These are phyloP conservation scores for Pyrgilauda ruficollis DNA, from an alignment of 2,113 vertebrate species.

Conservation along the genomic window DNA sequence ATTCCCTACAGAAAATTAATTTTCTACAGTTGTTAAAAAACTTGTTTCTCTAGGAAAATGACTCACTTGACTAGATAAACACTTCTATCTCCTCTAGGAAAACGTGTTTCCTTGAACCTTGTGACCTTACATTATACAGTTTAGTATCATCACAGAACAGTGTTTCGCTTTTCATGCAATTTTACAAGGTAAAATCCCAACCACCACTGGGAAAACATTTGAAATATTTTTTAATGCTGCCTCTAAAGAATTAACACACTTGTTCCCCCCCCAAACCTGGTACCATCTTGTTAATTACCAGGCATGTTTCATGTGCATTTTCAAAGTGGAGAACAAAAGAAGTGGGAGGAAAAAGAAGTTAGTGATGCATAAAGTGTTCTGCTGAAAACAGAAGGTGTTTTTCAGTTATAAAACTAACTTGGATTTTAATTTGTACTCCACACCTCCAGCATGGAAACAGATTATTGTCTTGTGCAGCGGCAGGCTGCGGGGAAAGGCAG, in stretches of 20 bases:
- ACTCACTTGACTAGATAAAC: slow-evolving; percentile 55
- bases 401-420: background rate
- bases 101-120: background rate
- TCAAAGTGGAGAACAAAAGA: background rate
- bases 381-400: background rate
- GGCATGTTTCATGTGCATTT: background rate
- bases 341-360: background rate
- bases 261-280: background rate
- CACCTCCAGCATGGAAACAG: background rate
- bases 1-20: slow-evolving; percentile 65
- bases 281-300: background rate
- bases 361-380: background rate
- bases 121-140: slow-evolving; percentile 1
- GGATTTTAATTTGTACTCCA: background rate
- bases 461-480: background rate
- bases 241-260: background rate
- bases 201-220: background rate
- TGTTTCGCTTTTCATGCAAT: background rate
- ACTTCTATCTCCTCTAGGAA: slow-evolving; percentile 15
- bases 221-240: background rate
- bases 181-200: slow-evolving; percentile 13
- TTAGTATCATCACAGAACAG: slow-evolving; percentile 45
- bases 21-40: slow-evolving; percentile 66
- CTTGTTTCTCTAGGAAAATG: slow-evolving; percentile 41
- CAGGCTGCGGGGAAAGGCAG: background rate